A percentile compares a stretch with the other conserved stretches of the same genome.
Evolutionary conservation across 2,113 vertebrate species (phyloP).

Genomic region (Pontoporia blainvillei): DNA sequence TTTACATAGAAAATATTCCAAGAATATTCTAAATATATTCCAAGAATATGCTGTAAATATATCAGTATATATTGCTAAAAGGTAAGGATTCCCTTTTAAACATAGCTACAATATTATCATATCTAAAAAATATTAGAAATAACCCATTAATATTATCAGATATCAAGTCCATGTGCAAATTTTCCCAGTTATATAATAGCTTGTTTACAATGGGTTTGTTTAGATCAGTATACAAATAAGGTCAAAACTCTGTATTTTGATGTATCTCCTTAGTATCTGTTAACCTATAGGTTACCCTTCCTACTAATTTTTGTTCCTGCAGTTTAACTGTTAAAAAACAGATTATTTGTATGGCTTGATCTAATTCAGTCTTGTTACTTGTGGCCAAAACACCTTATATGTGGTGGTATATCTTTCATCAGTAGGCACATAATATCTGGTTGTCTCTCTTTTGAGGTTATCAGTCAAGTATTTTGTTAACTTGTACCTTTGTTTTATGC

Average conservation of each 20-base stretch:
- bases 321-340: not conserved
- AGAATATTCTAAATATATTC: slow-evolving; percentile 16
- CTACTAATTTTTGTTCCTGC: not conserved
- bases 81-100: not conserved
- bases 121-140: not conserved
- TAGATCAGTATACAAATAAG: not conserved
- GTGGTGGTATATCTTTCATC: not conserved
- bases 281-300: not conserved
- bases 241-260: not conserved
- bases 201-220: not conserved
- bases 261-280: not conserved
- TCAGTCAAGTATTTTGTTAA: not conserved
- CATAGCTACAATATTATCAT: not conserved
- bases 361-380: not conserved
- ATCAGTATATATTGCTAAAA: not conserved
- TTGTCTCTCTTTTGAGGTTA: not conserved
- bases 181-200: not conserved
- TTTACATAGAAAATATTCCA: slow-evolving; percentile 25
- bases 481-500: not conserved
- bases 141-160: not conserved
- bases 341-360: not conserved
- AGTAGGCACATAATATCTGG: not conserved
- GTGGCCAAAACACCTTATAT: not conserved
- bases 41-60: not conserved
- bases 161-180: not conserved